These are phyloP conservation scores for Watsonalla cultraria DNA, from an alignment of 2,888 invertebrate species.

Conservation along the genomic window DNA sequence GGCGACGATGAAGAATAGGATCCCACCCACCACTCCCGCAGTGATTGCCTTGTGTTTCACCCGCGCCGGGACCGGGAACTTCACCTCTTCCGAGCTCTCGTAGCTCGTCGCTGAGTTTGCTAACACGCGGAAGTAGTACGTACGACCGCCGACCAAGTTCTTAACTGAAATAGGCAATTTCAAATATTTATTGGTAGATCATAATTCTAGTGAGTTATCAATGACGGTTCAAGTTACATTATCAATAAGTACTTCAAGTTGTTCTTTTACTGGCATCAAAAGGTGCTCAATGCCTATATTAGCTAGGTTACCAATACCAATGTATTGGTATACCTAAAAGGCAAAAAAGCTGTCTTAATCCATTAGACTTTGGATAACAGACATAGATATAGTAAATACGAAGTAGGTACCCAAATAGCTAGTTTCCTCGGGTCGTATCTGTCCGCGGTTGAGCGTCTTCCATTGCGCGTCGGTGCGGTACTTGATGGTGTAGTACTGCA, in stretches of 20 bases:
- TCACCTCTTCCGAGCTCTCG: constrained; percentile 92
- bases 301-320: too few relatives aligned
- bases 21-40: constrained; percentile 97
- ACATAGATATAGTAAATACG: too few relatives aligned
- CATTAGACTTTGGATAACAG: too few relatives aligned
- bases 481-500: constrained; percentile 94
- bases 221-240: too few relatives aligned
- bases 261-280: not conserved
- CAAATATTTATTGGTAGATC: not conserved
- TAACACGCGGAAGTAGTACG: constrained; percentile 94
- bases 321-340: too few relatives aligned
- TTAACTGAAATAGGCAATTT: constrained; percentile 82
- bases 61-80: constrained; percentile 92
- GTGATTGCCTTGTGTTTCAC: constrained; percentile 97
- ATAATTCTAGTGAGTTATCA: not conserved
- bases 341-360: too few relatives aligned
- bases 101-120: constrained; percentile 92
- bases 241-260: not conserved
- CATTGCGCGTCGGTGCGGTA: constrained; percentile 93
- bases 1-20: constrained; percentile 98
- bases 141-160: constrained; percentile 93
- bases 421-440: constrained; percentile 93
- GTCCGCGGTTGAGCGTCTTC: constrained; percentile 92
- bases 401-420: constrained; percentile 85
- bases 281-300: too few relatives aligned